Conservation (phyloP, 2,113 vertebrate species). For the Rafetus swinhoei region DNA sequence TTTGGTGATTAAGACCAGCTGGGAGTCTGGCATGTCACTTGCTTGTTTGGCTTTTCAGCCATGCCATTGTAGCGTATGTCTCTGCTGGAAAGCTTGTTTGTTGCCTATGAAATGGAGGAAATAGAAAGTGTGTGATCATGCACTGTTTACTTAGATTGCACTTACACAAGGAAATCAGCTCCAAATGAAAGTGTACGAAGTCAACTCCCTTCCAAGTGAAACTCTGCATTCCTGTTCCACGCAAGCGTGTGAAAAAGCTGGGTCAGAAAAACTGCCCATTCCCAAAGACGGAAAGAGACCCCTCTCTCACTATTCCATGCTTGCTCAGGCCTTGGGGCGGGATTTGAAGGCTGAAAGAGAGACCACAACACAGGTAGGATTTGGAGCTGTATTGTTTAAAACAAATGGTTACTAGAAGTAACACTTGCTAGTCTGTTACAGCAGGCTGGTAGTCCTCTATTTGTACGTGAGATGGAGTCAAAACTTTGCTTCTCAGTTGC, state of each 20-base stretch:
- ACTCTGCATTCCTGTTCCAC: neutral
- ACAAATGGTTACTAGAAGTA: neutral
- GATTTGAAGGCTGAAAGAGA: constrained; percentile 76
- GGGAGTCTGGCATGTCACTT: neutral
- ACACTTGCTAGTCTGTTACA: neutral
- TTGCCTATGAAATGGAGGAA: neutral
- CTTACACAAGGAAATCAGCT: constrained; percentile 91
- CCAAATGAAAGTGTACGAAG: constrained; percentile 92
- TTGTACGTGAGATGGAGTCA: fast-evolving
- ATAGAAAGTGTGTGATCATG: fast-evolving
- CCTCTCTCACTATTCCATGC: constrained; percentile 78
- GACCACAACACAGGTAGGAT: constrained; percentile 66
- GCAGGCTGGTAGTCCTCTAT: neutral
- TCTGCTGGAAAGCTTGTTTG: neutral
- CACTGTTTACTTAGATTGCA: constrained; percentile 83
- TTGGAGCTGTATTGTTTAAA: neutral
- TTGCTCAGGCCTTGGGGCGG: constrained; percentile 84
- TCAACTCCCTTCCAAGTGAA: constrained; percentile 68
- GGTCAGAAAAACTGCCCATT: constrained; percentile 45
- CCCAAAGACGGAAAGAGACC: constrained; percentile 84
- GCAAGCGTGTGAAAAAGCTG: constrained; percentile 61
- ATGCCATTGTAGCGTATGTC: neutral
- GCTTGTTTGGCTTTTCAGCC: neutral
- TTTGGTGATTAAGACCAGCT: neutral
- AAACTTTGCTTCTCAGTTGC: neutral